Evolutionary conservation across 1,140 invertebrate species (phyloP).

Genomic region (Micrasema minimum): DNA sequence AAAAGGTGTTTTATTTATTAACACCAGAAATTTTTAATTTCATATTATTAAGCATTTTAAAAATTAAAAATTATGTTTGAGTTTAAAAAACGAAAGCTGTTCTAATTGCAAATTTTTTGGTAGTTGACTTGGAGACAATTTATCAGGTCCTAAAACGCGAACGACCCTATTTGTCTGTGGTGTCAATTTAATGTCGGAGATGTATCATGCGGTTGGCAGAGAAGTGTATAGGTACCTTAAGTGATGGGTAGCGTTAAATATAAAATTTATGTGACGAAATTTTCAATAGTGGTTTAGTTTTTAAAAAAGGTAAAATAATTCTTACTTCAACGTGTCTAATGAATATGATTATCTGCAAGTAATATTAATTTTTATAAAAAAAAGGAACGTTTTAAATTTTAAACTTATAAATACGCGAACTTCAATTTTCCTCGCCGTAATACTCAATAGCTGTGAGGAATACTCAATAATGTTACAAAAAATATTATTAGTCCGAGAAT

Average conservation of each 20-base stretch:
- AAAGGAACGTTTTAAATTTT: no score
- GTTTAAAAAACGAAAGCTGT: not conserved
- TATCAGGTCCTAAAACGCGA: slow-evolving; percentile 7
- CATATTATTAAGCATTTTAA: not conserved
- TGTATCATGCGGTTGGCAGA: slow-evolving; percentile 19
- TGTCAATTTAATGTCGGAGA: slow-evolving; percentile 32
- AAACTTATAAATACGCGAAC: no score
- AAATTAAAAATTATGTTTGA: not conserved
- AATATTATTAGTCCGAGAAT: no score
- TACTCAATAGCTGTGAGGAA: no score
- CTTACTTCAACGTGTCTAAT: no score
- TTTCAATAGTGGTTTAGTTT: slow-evolving; percentile 4
- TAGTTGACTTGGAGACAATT: not conserved
- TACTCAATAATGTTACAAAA: no score
- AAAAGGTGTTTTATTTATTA: no score
- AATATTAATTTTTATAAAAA: not conserved
- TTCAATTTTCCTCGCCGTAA: no score
- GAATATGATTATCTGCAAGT: not conserved
- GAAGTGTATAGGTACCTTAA: not conserved
- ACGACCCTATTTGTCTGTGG: slow-evolving; percentile 30
- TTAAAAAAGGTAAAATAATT: no score
- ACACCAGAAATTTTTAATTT: not conserved
- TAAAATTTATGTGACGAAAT: not conserved
- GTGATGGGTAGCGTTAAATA: slow-evolving; percentile 10
- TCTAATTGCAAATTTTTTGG: not conserved